phyloP scores from a whole-genome alignment of 2,797 vertebrate genomes.

The Labeo calbasu region DNA sequence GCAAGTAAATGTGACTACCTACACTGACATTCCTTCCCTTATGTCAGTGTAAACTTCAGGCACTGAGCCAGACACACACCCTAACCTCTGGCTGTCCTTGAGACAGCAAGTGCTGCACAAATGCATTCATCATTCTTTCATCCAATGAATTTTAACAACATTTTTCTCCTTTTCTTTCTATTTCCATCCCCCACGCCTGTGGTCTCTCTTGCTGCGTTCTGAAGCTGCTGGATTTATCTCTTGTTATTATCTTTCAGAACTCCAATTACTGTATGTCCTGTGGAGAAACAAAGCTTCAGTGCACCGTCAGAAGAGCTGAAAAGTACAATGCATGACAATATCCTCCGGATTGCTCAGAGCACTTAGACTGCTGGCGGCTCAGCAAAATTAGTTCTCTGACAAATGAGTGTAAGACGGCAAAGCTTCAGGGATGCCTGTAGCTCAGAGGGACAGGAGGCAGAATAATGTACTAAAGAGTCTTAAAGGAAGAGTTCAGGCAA shows the following conservation, averaged over 20 bases:
- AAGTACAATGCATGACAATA: conserved; percentile 70
- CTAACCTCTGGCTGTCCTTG: conserved; percentile 75
- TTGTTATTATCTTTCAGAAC: conserved; percentile 71
- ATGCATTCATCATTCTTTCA: conserved; percentile 71
- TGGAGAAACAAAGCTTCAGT: conserved; percentile 71
- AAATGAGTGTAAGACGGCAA: conserved; percentile 59
- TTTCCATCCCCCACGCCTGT: conserved; percentile 46
- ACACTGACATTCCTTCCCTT: conserved; percentile 60
- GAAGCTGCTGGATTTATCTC: conserved; percentile 70
- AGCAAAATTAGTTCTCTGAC: conserved; percentile 67
- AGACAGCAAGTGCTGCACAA: conserved; percentile 67
- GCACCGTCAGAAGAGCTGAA: conserved; percentile 61
- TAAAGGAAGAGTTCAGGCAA: neutral
- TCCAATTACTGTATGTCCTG: conserved; percentile 71
- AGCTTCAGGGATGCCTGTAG: conserved; percentile 54
- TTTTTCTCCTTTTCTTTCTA: conserved; percentile 33
- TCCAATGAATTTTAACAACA: conserved; percentile 79
- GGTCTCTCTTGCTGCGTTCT: conserved; percentile 58
- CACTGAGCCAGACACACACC: conserved; percentile 64
- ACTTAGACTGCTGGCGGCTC: conserved; percentile 37
- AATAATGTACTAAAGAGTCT: conserved; percentile 26
- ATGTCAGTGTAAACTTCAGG: conserved; percentile 58
- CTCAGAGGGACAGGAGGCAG: conserved; percentile 41
- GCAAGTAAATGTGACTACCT: conserved; percentile 6
- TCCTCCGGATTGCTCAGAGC: conserved; percentile 60